Evolutionary conservation across 2,797 vertebrate species (phyloP).

Genomic region (Acanthurus tractus): DNA sequence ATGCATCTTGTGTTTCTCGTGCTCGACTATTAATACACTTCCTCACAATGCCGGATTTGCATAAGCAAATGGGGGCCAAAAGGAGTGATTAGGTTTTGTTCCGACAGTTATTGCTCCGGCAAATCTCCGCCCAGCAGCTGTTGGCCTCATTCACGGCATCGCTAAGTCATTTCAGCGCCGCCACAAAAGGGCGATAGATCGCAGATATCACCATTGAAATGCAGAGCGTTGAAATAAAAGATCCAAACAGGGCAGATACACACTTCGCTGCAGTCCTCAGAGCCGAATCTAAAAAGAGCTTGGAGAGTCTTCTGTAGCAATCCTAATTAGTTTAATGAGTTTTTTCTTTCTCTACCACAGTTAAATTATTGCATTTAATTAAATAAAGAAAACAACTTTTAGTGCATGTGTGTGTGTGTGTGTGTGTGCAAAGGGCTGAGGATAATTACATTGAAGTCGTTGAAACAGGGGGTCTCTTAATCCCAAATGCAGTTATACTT

Average conservation of each 20-base stretch:
- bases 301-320: slow-evolving; percentile 54
- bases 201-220: slow-evolving; percentile 59
- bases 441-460: slow-evolving; percentile 68
- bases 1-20: slow-evolving; percentile 8
- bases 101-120: slow-evolving; percentile 51
- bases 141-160: slow-evolving; percentile 52
- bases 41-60: slow-evolving; percentile 58
- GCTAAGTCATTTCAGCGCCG: slow-evolving; percentile 52
- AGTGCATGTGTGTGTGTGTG: slow-evolving; percentile 5
- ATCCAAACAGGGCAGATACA: slow-evolving; percentile 61
- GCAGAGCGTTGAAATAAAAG: slow-evolving; percentile 61
- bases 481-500: slow-evolving; percentile 74
- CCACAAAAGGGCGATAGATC: slow-evolving; percentile 57
- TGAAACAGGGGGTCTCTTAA: slow-evolving; percentile 69
- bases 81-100: slow-evolving; percentile 69
- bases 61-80: slow-evolving; percentile 62
- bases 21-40: slow-evolving; percentile 48
- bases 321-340: slow-evolving; percentile 76
- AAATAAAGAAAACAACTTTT: slow-evolving; percentile 75
- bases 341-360: slow-evolving; percentile 37
- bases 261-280: slow-evolving; percentile 33
- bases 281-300: slow-evolving; percentile 34
- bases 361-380: slow-evolving; percentile 72
- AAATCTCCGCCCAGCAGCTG: slow-evolving; percentile 75
- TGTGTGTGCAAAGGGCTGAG: slow-evolving; percentile 1